A percentile compares a stretch with the other conserved stretches of the same genome.
These are phyloP conservation scores for Eupithecia dodoneata DNA, from an alignment of 2,888 invertebrate genomes.

Conservation along the genomic window DNA sequence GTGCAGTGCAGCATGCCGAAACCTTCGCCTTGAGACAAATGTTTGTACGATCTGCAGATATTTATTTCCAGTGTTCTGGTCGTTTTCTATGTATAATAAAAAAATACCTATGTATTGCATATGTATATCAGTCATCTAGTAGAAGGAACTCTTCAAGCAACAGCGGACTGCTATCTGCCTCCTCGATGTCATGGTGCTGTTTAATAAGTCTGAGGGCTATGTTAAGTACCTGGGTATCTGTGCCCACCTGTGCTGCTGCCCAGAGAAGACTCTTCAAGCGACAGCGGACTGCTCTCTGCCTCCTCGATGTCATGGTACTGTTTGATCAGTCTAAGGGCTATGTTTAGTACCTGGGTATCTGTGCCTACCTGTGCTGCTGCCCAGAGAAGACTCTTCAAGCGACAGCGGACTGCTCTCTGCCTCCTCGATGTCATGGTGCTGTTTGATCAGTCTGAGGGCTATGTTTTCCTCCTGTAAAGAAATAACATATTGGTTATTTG, in stretches of 20 bases:
- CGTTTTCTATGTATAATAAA: too few relatives aligned
- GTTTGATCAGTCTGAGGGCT: conserved; percentile 87
- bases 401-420: conserved; percentile 79
- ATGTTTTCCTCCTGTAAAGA: conserved; percentile 90
- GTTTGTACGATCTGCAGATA: too few relatives aligned
- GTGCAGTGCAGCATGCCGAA: too few relatives aligned
- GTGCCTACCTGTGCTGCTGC: conserved; percentile 68
- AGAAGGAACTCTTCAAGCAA: conserved; percentile 70
- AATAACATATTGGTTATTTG: neutral
- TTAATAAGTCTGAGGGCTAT: conserved; percentile 89
- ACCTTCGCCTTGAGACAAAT: too few relatives aligned
- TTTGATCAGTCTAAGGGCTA: conserved; percentile 88
- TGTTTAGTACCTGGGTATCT: conserved; percentile 74
- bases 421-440: conserved; percentile 70
- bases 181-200: conserved; percentile 70
- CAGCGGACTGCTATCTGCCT: conserved; percentile 77
- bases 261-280: conserved; percentile 72
- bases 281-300: conserved; percentile 78
- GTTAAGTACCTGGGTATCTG: conserved; percentile 69
- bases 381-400: conserved; percentile 72
- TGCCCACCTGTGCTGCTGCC: conserved; percentile 72
- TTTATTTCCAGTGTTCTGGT: too few relatives aligned
- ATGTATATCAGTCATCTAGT: too few relatives aligned
- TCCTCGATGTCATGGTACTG: conserved; percentile 72
- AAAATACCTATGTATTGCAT: too few relatives aligned